A percentile compares a stretch with the other conserved stretches of the same genome.
These are phyloP conservation scores for Anguilla anguilla DNA, from an alignment of 2,797 vertebrate genomes.

Conservation along the genomic window DNA sequence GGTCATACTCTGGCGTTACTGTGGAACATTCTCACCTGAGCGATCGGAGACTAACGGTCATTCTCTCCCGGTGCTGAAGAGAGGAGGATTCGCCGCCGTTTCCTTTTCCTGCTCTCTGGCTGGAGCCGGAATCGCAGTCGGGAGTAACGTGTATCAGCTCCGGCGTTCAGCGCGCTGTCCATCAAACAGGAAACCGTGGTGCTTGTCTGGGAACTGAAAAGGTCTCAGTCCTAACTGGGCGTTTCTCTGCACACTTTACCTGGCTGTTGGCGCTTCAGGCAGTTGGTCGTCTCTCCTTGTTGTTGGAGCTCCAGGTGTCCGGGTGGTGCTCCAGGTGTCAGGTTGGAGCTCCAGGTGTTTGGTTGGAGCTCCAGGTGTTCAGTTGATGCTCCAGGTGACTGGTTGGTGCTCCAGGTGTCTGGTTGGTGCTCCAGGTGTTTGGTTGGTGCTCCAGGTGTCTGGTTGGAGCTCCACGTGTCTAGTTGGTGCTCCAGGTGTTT, in stretches of 20 bases:
- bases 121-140: not conserved
- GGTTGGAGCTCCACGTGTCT: no score
- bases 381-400: no score
- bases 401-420: no score
- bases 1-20: not conserved
- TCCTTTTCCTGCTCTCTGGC: not conserved
- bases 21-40: not conserved
- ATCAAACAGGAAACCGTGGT: not conserved
- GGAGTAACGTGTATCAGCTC: not conserved
- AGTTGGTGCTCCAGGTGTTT: no score
- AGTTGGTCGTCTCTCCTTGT: no score
- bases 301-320: not conserved
- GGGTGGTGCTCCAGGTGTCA: no score
- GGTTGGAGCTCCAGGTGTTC: no score
- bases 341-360: no score
- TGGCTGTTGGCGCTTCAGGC: not conserved
- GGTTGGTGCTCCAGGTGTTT: not conserved
- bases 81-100: not conserved
- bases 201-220: not conserved
- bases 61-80: not conserved
- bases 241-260: not conserved
- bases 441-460: not conserved
- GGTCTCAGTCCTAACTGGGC: not conserved
- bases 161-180: not conserved
- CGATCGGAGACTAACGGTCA: not conserved